Conservation (phyloP, 2,888 invertebrate genomes). For the Lymantria monacha region DNA sequence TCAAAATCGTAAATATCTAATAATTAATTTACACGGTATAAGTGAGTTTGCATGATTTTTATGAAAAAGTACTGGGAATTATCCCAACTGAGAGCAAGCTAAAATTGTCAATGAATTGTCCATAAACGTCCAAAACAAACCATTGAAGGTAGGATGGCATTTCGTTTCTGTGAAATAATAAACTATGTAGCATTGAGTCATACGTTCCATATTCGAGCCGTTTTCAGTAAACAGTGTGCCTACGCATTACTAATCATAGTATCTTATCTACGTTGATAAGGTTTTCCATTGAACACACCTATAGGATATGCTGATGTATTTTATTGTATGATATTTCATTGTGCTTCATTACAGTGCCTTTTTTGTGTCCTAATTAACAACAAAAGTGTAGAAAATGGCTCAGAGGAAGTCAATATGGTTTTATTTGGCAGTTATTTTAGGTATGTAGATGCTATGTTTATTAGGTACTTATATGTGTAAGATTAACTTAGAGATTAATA, state of each 20-base stretch:
- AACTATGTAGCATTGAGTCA: slow-evolving; percentile 1
- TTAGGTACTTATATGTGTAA: background rate
- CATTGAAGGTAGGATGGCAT: background rate
- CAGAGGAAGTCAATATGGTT: slow-evolving; percentile 65
- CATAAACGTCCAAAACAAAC: too few relatives aligned
- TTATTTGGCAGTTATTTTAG: slow-evolving; percentile 77
- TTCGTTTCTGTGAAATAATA: background rate
- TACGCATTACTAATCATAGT: slow-evolving; percentile 57
- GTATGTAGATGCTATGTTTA: slow-evolving; percentile 57
- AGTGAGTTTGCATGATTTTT: too few relatives aligned
- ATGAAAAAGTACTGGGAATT: too few relatives aligned
- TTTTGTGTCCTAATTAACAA: slow-evolving; percentile 26
- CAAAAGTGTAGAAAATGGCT: slow-evolving; percentile 59
- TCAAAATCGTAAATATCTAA: too few relatives aligned
- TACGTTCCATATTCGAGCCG: background rate
- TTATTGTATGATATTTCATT: slow-evolving; percentile 44
- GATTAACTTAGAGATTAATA: too few relatives aligned
- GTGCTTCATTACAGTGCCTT: slow-evolving; percentile 12
- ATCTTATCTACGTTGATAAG: slow-evolving; percentile 73
- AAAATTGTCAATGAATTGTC: too few relatives aligned
- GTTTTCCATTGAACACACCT: slow-evolving; percentile 51
- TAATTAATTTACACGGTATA: too few relatives aligned
- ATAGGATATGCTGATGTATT: slow-evolving; percentile 28
- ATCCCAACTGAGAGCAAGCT: too few relatives aligned
- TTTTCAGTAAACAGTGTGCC: slow-evolving; percentile 8